Evolutionary conservation across 2,797 vertebrate genomes (phyloP).

Genomic region (Girardinus metallicus): DNA sequence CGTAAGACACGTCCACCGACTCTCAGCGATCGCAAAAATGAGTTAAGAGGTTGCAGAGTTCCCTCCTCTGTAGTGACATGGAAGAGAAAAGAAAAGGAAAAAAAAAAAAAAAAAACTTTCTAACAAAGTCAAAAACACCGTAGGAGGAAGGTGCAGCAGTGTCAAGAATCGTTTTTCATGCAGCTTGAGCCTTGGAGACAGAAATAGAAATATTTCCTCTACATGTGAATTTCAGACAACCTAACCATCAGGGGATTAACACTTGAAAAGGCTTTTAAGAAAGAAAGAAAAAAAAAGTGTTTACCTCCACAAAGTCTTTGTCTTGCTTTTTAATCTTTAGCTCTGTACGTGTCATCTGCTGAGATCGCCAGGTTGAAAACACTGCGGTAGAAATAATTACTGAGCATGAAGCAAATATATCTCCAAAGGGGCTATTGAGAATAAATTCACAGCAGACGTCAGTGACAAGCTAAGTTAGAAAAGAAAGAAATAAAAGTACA

Average conservation of each 20-base stretch:
- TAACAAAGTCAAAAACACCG: background rate
- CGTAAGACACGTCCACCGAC: background rate
- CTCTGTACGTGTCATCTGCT: background rate
- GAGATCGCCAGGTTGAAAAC: background rate
- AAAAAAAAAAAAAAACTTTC: background rate
- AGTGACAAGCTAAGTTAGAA: background rate
- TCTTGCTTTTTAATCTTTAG: background rate
- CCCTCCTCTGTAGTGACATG: background rate
- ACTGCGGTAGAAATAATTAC: background rate
- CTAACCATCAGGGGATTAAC: background rate
- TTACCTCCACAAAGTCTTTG: background rate
- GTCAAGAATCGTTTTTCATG: background rate
- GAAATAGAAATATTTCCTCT: conserved; percentile 1
- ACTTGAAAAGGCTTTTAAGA: background rate
- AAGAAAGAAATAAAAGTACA: background rate
- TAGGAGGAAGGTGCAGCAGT: conserved; percentile 1
- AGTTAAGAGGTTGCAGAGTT: background rate
- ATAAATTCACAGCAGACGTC: background rate
- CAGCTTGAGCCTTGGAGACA: background rate
- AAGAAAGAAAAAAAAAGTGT: background rate
- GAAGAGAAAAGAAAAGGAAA: too few relatives aligned
- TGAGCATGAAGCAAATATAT: background rate
- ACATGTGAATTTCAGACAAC: background rate
- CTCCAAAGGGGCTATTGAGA: background rate
- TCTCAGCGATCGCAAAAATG: background rate